phyloP scores from a whole-genome alignment of 2,888 invertebrate species.

The Embidobia sp. region DNA sequence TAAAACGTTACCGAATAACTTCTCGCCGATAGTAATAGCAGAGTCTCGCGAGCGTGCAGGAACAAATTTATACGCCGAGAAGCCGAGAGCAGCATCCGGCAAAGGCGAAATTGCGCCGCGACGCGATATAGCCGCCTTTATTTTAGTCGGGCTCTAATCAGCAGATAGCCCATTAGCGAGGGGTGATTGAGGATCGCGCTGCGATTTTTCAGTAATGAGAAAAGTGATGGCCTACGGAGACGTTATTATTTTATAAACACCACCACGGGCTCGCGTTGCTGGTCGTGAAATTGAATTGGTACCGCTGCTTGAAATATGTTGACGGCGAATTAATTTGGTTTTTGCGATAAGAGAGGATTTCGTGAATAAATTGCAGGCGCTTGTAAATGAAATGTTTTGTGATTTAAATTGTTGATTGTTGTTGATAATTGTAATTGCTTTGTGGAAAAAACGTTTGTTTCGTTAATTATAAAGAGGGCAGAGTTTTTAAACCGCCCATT shows the following conservation, averaged over 20 bases:
- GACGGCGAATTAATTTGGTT: constrained; percentile 13
- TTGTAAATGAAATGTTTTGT: background rate
- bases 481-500: too few species aligned
- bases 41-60: constrained; percentile 23
- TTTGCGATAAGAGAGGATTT: background rate
- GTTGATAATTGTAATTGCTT: too few species aligned
- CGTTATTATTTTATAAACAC: constrained; percentile 9
- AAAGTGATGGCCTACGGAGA: background rate
- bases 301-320: background rate
- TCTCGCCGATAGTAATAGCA: constrained; percentile 43
- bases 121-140: constrained; percentile 34
- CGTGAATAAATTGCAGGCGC: background rate
- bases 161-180: constrained; percentile 35
- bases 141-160: constrained; percentile 36
- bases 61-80: constrained; percentile 47
- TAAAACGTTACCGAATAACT: constrained; percentile 53
- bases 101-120: constrained; percentile 28
- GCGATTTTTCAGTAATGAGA: constrained; percentile 41
- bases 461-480: too few species aligned
- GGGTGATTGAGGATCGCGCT: constrained; percentile 16
- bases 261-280: background rate
- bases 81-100: constrained; percentile 30
- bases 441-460: background rate
- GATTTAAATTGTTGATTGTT: background rate
- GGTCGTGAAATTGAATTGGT: constrained; percentile 1